Percentiles rank a stretch among this genome's conserved stretches.
These are phyloP conservation scores for Cynopterus brachyotis DNA, from an alignment of 2,113 vertebrate genomes.

Conservation along the genomic window DNA sequence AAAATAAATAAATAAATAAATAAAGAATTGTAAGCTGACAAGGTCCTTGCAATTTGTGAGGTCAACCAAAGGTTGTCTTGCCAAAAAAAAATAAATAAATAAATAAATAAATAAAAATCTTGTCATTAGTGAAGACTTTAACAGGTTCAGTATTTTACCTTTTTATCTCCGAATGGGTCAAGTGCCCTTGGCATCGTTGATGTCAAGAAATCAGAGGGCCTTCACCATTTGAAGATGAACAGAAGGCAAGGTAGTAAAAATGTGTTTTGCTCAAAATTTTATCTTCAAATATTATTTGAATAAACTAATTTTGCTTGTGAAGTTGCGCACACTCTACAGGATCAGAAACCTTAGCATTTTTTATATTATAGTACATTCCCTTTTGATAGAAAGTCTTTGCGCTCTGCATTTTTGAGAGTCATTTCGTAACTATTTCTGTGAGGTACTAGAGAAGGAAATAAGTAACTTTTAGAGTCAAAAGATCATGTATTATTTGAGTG, in stretches of 20 bases:
- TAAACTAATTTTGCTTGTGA: not conserved
- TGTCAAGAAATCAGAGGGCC: not conserved
- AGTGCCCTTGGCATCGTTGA: not conserved
- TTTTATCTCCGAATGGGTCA: not conserved
- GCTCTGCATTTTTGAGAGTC: not conserved
- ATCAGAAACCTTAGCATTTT: not conserved
- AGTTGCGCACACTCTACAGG: not conserved
- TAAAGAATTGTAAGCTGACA: too few relatives aligned
- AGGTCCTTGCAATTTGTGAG: too few relatives aligned
- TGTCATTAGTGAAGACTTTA: not conserved
- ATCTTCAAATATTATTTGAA: not conserved
- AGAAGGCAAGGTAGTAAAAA: not conserved
- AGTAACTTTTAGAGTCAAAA: not conserved
- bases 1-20: too few relatives aligned
- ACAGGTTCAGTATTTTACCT: not conserved
- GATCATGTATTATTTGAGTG: not conserved
- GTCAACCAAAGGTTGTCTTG: too few relatives aligned
- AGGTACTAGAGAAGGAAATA: not conserved
- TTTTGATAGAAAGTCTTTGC: not conserved
- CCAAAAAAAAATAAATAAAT: too few relatives aligned
- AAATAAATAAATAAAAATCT: too few relatives aligned
- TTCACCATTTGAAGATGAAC: not conserved
- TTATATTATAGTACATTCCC: not conserved
- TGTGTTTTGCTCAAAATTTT: not conserved
- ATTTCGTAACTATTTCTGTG: not conserved